phyloP scores from a whole-genome alignment of 2,888 invertebrate genomes.

The Cryptocephalus primarius region DNA sequence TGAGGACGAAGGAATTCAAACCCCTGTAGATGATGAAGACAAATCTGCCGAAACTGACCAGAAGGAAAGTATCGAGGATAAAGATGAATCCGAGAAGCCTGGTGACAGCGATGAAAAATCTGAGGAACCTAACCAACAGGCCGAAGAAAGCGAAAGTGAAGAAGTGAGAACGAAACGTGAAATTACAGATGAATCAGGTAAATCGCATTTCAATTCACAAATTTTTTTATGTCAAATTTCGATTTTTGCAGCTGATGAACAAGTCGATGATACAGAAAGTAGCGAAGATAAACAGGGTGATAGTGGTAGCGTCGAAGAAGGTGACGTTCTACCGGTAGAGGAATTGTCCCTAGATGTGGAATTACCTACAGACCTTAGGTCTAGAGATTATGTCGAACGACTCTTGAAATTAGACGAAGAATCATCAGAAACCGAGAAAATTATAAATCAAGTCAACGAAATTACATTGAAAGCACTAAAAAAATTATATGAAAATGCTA shows the following conservation, averaged over 20 bases:
- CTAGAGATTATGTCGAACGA: conserved; percentile 69
- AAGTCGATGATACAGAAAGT: conserved; percentile 9
- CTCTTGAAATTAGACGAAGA: conserved; percentile 71
- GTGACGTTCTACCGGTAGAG: conserved; percentile 38
- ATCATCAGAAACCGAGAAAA: conserved; percentile 56
- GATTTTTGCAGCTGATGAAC: background rate
- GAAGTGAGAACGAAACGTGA: conserved; percentile 9
- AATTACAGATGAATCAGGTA: conserved; percentile 17
- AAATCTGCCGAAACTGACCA: conserved; percentile 13
- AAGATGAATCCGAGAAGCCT: conserved; percentile 9
- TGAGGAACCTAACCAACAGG: background rate
- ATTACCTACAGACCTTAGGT: conserved; percentile 66
- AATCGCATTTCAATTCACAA: conserved; percentile 10
- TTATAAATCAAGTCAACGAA: conserved; percentile 63
- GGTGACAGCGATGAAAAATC: background rate
- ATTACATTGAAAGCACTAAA: conserved; percentile 75
- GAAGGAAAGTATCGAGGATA: conserved; percentile 5
- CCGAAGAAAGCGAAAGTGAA: conserved; percentile 11
- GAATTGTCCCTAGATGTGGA: conserved; percentile 53
- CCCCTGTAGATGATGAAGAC: conserved; percentile 3
- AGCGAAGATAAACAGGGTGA: conserved; percentile 5
- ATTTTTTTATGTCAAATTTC: no score
- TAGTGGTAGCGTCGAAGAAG: conserved; percentile 12
- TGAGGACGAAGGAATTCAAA: conserved; percentile 1
- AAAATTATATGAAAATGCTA: conserved; percentile 72